Percentiles rank a stretch among this genome's conserved stretches.
Evolutionary conservation across 2,888 invertebrate genomes (phyloP).

Genomic region (Euphydryas editha): DNA sequence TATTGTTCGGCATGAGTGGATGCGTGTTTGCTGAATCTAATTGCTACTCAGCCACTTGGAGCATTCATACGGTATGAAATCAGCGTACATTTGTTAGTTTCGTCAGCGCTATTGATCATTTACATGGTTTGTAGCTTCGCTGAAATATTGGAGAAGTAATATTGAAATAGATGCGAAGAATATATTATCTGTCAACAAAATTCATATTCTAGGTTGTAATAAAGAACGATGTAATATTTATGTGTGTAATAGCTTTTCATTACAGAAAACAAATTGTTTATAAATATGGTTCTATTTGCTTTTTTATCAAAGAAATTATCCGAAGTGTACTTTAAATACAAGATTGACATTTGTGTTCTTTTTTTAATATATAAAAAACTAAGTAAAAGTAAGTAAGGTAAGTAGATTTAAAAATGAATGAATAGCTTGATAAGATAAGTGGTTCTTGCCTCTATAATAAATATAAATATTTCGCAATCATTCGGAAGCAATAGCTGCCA

Average conservation of each 20-base stretch:
- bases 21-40: constrained; percentile 77
- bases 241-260: too few relatives aligned
- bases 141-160: constrained; percentile 11
- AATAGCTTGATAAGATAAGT: too few relatives aligned
- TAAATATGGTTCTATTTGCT: too few relatives aligned
- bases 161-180: constrained; percentile 13
- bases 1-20: constrained; percentile 76
- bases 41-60: constrained; percentile 79
- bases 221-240: not conserved
- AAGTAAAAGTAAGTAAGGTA: too few relatives aligned
- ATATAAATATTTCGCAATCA: not conserved
- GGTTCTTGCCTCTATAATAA: not conserved
- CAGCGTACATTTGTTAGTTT: constrained; percentile 24
- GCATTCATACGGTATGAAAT: constrained; percentile 61
- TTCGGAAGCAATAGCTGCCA: not conserved
- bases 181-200: not conserved
- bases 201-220: not conserved
- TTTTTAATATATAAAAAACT: too few relatives aligned
- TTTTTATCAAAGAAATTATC: too few relatives aligned
- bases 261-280: too few relatives aligned
- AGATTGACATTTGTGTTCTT: too few relatives aligned
- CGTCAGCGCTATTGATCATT: constrained; percentile 18
- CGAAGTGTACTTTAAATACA: too few relatives aligned
- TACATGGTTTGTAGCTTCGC: constrained; percentile 6
- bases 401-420: too few relatives aligned